Conservation (phyloP, 2,113 vertebrate species). For the Potamarius usumacintae region DNA sequence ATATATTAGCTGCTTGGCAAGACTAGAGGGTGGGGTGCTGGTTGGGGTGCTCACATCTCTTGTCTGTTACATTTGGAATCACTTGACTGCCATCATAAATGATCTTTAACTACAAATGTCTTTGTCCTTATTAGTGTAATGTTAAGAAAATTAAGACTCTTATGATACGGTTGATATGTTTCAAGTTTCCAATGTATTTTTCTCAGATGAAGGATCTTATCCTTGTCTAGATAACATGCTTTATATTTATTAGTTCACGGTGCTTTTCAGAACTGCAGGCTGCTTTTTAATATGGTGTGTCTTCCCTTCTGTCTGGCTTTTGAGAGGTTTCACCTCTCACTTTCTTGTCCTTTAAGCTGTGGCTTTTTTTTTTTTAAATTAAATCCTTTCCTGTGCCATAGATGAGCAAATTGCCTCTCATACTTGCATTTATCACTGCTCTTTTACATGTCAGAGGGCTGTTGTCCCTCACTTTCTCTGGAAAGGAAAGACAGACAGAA, state of each 20-base stretch:
- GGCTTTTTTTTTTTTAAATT: conserved; percentile 71
- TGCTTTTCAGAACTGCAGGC: not conserved
- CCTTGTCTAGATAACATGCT: not conserved
- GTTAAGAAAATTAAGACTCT: not conserved
- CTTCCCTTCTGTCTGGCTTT: conserved; percentile 65
- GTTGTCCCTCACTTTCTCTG: conserved; percentile 33
- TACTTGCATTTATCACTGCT: conserved; percentile 60
- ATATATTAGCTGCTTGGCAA: conserved; percentile 62
- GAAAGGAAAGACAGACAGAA: not conserved
- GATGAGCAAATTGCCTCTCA: conserved; percentile 45
- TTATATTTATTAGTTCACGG: not conserved
- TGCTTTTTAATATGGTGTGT: conserved; percentile 18
- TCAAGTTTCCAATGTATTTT: not conserved
- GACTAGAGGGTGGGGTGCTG: not conserved
- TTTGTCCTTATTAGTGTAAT: not conserved
- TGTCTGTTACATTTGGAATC: conserved; percentile 58
- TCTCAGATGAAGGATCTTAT: not conserved
- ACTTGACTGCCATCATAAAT: not conserved
- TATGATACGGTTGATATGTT: not conserved
- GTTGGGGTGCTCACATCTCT: conserved; percentile 51
- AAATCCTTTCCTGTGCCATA: conserved; percentile 70
- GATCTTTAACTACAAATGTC: not conserved
- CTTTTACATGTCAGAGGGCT: conserved; percentile 62
- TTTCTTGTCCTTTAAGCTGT: conserved; percentile 68
- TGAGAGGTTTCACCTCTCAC: conserved; percentile 65